Percentiles rank a stretch among this genome's conserved stretches.
Evolutionary conservation across 1,140 invertebrate species (phyloP).

Genomic region (Papilio glaucus): DNA sequence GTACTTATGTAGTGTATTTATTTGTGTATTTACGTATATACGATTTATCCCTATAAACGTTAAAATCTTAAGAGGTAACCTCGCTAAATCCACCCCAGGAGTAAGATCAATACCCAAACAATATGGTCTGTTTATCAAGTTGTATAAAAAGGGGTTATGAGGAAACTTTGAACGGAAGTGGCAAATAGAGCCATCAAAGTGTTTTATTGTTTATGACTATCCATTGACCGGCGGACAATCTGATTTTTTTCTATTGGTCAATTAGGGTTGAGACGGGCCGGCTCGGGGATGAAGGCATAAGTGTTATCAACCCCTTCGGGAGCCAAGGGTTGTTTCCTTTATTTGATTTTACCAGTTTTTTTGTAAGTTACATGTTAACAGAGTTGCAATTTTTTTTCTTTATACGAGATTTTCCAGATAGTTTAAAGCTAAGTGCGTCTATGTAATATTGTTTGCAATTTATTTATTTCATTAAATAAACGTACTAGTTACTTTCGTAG

Average conservation of each 20-base stretch:
- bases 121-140: conserved; percentile 5
- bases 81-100: neutral
- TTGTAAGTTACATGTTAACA: neutral
- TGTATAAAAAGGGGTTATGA: conserved; percentile 8
- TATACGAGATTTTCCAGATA: no score
- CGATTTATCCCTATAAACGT: no score
- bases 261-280: conserved; percentile 36
- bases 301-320: conserved; percentile 48
- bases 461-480: no score
- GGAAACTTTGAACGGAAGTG: neutral
- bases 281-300: conserved; percentile 39
- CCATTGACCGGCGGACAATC: conserved; percentile 26
- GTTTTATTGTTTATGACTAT: conserved; percentile 30
- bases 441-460: no score
- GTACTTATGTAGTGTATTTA: no score
- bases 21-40: no score
- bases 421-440: neutral
- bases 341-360: conserved; percentile 14
- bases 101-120: neutral
- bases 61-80: no score
- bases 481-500: no score
- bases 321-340: conserved; percentile 42
- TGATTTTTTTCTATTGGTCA: conserved; percentile 40
- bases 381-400: neutral
- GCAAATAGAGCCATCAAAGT: conserved; percentile 17